Base-by-base conservation (phyloP, 1,140 invertebrate genomes). In the Papilio machaon region DNA sequence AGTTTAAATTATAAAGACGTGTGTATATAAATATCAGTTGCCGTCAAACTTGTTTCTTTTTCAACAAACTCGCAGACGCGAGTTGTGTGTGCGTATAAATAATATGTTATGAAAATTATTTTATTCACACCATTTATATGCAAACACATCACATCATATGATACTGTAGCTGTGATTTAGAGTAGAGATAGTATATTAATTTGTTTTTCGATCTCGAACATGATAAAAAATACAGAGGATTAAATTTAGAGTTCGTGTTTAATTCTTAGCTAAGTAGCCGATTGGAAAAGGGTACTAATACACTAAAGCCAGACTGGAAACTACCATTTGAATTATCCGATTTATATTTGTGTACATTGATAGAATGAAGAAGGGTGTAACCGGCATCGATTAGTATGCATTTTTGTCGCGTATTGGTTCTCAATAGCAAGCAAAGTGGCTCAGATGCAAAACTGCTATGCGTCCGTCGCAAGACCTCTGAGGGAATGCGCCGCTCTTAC, bases 401-500 rank as follows among this genome's bases (percentile, higher is more conserved):
- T 43, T 47, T 73, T 47, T 13, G 13, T 73, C 43, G 73, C 73
- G 43, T 43, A 73, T 73, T 73, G 13, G 35, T 73, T 35, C n/a
- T 73, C n/a, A 73, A 43, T 46, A 6, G 73, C 10, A 73, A 43
- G 73, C 38, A 46, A 46, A n/a, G 38, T 13, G 2, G 7, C 73
- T 2, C 73, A 82, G 83, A 85, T 84, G 85, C 64, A 81, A 82
- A 80, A 81, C n/a, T 58, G 54, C 17, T 58, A n/a, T 77, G 83
- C 80, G 80, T 84, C 84, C 82, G 81, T 82, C 81, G 84, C 84
- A 88, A 89, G 87, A 84, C 86, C 84, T 84, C 84, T 86, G 82
- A 85, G 84, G 83, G 88, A 89, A 89, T 88, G 86, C 83, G 77
- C 82, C 84, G 79, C 79, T 83, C 83, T 86, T 88, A 85, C 88